Evolutionary conservation across 2,888 invertebrate species (phyloP).

Genomic region (Athripsodes cinereus): DNA sequence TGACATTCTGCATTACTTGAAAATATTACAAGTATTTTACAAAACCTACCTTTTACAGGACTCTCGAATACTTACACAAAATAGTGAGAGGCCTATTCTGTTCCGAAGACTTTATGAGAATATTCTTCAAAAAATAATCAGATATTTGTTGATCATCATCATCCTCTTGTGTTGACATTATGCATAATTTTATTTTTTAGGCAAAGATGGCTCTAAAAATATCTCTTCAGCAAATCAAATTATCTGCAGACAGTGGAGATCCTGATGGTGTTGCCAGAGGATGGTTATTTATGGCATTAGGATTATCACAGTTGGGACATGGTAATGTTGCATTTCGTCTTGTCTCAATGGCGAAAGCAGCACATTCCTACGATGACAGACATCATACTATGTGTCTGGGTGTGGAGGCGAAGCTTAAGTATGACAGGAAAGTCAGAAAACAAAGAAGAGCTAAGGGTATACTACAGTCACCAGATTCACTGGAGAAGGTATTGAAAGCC

Average conservation of each 20-base stretch:
- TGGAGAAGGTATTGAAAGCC: not conserved
- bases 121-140: too few relatives aligned
- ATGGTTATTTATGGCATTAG: conserved; percentile 78
- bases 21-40: too few relatives aligned
- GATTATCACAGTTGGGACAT: conserved; percentile 75
- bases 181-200: conserved; percentile 48
- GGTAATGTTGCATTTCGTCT: conserved; percentile 59
- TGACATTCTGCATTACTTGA: too few relatives aligned
- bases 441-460: conserved; percentile 5
- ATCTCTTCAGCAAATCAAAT: conserved; percentile 72
- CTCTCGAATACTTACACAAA: too few relatives aligned
- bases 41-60: too few relatives aligned
- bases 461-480: not conserved
- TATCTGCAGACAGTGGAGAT: conserved; percentile 78
- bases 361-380: conserved; percentile 51
- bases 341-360: conserved; percentile 42
- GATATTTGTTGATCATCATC: too few relatives aligned
- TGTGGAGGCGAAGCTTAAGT: conserved; percentile 77
- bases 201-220: conserved; percentile 86
- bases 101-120: too few relatives aligned
- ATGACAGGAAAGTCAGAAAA: conserved; percentile 35
- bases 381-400: conserved; percentile 79
- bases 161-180: too few relatives aligned
- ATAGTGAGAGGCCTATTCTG: too few relatives aligned
- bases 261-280: conserved; percentile 76